Conservation (phyloP, 2,888 invertebrate genomes). For the Margaritifera margaritifera region DNA sequence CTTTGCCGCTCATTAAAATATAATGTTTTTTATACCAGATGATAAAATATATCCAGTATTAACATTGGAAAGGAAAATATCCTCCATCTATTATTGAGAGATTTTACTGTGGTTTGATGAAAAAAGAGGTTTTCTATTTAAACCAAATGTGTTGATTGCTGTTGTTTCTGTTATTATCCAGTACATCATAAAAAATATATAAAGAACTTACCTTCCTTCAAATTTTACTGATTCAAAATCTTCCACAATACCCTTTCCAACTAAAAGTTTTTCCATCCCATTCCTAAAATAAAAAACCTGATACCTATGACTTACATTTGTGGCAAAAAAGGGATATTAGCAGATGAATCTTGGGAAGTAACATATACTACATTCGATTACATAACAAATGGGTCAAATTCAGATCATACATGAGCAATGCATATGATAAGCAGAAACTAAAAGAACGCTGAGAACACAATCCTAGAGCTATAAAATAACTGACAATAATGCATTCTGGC, state of each 20-base stretch:
- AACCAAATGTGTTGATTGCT: not conserved
- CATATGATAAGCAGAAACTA: not conserved
- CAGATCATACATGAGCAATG: not conserved
- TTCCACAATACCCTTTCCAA: slow-evolving; percentile 72
- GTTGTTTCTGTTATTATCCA: too few species aligned
- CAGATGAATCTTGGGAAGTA: not conserved
- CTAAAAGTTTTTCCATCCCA: slow-evolving; percentile 85
- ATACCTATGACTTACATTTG: not conserved
- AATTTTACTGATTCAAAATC: slow-evolving; percentile 78
- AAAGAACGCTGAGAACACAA: too few species aligned
- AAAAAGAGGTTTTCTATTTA: too few species aligned
- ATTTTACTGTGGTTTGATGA: too few species aligned
- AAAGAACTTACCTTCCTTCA: slow-evolving; percentile 74
- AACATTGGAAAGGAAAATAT: too few species aligned
- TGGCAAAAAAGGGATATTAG: slow-evolving; percentile 1
- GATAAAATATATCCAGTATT: too few species aligned
- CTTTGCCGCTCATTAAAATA: too few species aligned
- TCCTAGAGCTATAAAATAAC: too few species aligned
- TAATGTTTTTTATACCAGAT: too few species aligned
- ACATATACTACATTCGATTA: not conserved
- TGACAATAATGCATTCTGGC: too few species aligned
- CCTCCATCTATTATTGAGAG: too few species aligned
- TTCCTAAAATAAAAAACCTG: slow-evolving; percentile 77
- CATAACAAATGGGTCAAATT: not conserved
- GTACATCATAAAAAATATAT: not conserved